These are phyloP conservation scores for Corvus hawaiiensis DNA, from an alignment of 2,113 vertebrate genomes.

Conservation along the genomic window DNA sequence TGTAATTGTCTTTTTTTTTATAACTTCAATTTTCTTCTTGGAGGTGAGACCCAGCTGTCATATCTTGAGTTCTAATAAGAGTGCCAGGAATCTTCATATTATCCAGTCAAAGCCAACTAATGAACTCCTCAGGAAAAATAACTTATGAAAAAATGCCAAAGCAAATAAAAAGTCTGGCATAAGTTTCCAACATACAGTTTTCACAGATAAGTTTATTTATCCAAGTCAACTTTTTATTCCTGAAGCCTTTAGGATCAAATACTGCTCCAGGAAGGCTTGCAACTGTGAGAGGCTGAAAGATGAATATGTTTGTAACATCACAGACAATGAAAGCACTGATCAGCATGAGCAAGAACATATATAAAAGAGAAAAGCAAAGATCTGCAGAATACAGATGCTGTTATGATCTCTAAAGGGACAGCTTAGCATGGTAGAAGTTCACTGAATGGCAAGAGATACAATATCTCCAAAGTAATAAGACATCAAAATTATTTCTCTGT, in stretches of 20 bases:
- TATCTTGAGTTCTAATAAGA: background rate
- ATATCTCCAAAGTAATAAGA: background rate
- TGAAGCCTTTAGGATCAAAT: background rate
- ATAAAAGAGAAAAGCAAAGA: background rate
- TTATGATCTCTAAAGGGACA: background rate
- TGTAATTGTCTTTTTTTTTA: background rate
- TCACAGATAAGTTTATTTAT: background rate
- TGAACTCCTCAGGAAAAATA: background rate
- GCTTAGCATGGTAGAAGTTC: background rate
- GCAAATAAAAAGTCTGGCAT: background rate
- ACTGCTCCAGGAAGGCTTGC: background rate
- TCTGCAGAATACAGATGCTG: background rate
- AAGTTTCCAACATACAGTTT: background rate
- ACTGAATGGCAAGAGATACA: background rate
- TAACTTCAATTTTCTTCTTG: background rate
- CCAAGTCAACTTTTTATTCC: background rate
- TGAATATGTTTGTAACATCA: background rate
- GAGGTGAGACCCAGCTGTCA: background rate
- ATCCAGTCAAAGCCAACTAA: background rate
- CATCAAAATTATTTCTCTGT: background rate
- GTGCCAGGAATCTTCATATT: background rate
- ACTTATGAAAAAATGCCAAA: background rate
- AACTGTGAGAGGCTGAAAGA: background rate
- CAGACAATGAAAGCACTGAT: background rate
- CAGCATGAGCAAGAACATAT: background rate